Percentiles rank a stretch among this genome's conserved stretches.
phyloP scores from a whole-genome alignment of 2,888 invertebrate genomes.

The Ephialtes manifestator region DNA sequence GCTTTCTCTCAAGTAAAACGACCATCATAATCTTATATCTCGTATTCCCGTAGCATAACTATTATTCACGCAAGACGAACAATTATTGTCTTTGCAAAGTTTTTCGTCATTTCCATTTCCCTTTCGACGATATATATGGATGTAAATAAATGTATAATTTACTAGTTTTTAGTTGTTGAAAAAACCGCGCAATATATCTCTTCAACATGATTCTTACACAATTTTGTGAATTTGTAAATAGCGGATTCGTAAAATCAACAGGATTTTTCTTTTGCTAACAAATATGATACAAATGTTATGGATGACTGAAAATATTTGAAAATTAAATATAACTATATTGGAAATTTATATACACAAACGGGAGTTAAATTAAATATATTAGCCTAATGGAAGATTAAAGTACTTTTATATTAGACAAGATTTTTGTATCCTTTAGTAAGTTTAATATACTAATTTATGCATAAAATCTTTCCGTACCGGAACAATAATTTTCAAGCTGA shows the following conservation, averaged over 20 bases:
- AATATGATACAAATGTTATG: too few relatives aligned
- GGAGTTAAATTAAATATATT: too few relatives aligned
- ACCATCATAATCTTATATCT: constrained; percentile 71
- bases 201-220: neutral
- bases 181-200: neutral
- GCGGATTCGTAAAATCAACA: neutral
- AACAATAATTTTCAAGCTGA: too few relatives aligned
- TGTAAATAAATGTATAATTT: neutral
- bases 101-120: constrained; percentile 28
- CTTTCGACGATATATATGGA: constrained; percentile 2
- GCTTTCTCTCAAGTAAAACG: constrained; percentile 62
- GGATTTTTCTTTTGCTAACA: too few relatives aligned
- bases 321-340: too few relatives aligned
- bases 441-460: too few relatives aligned
- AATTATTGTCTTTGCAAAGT: constrained; percentile 52
- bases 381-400: too few relatives aligned
- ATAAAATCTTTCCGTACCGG: too few relatives aligned
- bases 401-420: too few relatives aligned
- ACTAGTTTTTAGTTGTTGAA: neutral
- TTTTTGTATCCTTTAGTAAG: too few relatives aligned
- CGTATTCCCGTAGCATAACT: constrained; percentile 56
- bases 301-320: too few relatives aligned
- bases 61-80: constrained; percentile 30
- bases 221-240: neutral
- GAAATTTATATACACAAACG: too few relatives aligned